phyloP scores from a whole-genome alignment of 2,113 vertebrate genomes.

The Phoenicopterus ruber region DNA sequence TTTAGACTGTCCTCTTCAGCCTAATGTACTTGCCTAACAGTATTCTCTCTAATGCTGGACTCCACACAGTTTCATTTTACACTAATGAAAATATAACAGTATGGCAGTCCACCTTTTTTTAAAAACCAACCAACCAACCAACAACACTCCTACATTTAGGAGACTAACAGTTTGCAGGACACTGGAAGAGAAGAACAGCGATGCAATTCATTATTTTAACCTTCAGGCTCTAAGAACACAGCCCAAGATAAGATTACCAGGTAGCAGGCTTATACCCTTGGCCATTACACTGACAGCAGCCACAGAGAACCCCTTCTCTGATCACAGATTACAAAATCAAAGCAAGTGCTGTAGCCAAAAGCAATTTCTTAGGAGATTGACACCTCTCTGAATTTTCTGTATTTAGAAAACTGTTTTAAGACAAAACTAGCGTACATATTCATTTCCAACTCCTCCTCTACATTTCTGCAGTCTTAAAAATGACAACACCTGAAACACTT shows the following conservation, averaged over 20 bases:
- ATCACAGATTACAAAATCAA: neutral
- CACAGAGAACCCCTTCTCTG: neutral
- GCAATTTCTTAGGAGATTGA: neutral
- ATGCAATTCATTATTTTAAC: neutral
- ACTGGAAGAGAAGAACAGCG: neutral
- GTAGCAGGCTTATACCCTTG: neutral
- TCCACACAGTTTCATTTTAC: neutral
- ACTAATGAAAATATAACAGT: neutral
- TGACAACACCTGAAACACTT: neutral
- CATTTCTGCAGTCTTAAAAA: neutral
- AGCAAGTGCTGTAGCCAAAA: neutral
- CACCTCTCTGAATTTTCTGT: neutral
- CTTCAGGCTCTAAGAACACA: neutral
- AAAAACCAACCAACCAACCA: neutral
- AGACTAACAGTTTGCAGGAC: neutral
- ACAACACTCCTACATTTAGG: neutral
- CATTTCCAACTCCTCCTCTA: neutral
- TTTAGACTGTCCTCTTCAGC: neutral
- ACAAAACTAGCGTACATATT: neutral
- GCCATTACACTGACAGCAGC: neutral
- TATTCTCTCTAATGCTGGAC: neutral
- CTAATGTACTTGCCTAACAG: fast-evolving
- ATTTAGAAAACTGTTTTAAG: neutral
- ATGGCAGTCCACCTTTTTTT: neutral
- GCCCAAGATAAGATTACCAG: neutral